Conservation (phyloP, 2,888 invertebrate species). For the Sinopyrophorus schimmeli region DNA sequence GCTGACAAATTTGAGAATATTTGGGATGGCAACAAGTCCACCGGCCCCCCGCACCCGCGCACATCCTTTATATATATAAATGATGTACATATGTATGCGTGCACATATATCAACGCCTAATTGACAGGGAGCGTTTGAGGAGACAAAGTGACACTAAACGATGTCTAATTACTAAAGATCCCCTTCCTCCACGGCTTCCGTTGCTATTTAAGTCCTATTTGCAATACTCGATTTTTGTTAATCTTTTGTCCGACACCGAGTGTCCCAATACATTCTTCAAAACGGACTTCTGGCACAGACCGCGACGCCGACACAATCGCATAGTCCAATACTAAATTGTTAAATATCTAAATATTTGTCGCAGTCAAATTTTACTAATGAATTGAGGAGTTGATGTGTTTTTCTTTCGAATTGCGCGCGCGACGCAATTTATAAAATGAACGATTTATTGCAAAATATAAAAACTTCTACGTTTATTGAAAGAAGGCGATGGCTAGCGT, state of each 20-base stretch:
- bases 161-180: slow-evolving; percentile 53
- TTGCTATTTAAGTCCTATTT: slow-evolving; percentile 51
- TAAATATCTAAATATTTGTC: slow-evolving; percentile 5
- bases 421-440: too few species aligned
- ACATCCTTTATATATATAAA: slow-evolving; percentile 30
- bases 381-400: not conserved
- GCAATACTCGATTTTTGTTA: slow-evolving; percentile 38
- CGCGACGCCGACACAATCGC: not conserved
- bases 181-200: slow-evolving; percentile 39
- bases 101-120: slow-evolving; percentile 56
- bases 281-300: slow-evolving; percentile 6
- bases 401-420: too few species aligned
- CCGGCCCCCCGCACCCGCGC: slow-evolving; percentile 18
- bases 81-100: slow-evolving; percentile 42
- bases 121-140: slow-evolving; percentile 54
- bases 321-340: slow-evolving; percentile 1
- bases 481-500: too few species aligned
- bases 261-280: slow-evolving; percentile 2
- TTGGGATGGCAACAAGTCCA: slow-evolving; percentile 35
- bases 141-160: slow-evolving; percentile 59
- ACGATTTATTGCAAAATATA: too few species aligned
- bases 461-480: too few species aligned
- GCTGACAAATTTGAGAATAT: slow-evolving; percentile 51
- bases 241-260: slow-evolving; percentile 10
- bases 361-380: slow-evolving; percentile 5